Conservation (phyloP, 2,113 vertebrate species). For the Eubucco bourcierii region DNA sequence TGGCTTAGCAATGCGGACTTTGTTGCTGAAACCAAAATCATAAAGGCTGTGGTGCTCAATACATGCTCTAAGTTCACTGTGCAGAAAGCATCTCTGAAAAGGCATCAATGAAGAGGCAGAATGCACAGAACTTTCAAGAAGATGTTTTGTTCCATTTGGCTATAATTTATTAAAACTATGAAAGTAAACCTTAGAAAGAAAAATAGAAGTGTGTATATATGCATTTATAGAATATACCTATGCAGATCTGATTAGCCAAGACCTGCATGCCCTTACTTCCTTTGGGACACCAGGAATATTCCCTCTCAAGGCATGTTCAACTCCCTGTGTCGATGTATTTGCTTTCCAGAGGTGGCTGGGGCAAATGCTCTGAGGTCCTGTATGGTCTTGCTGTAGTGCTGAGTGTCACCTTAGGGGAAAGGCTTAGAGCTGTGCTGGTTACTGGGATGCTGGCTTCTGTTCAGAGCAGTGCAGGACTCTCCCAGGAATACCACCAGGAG, state of each 20-base stretch:
- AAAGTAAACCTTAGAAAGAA: not conserved
- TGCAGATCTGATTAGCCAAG: not conserved
- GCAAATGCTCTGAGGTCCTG: too few species aligned
- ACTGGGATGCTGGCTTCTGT: too few species aligned
- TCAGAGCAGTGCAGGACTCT: too few species aligned
- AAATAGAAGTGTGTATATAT: not conserved
- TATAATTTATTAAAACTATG: not conserved
- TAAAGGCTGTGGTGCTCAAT: slow-evolving; percentile 5
- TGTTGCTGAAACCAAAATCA: slow-evolving; percentile 32
- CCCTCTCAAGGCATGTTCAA: not conserved
- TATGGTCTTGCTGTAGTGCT: too few species aligned
- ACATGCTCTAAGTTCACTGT: not conserved
- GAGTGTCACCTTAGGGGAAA: too few species aligned
- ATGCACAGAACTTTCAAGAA: not conserved
- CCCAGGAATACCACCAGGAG: too few species aligned
- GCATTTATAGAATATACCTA: not conserved
- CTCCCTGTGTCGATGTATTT: too few species aligned
- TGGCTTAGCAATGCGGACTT: slow-evolving; percentile 4
- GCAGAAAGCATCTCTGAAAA: slow-evolving; percentile 14
- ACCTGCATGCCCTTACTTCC: not conserved
- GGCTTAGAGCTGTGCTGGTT: too few species aligned
- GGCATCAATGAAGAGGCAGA: not conserved
- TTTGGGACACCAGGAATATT: not conserved
- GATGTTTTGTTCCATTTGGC: not conserved
- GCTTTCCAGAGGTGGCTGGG: too few species aligned